A percentile compares a stretch with the other conserved stretches of the same genome.
phyloP scores from a whole-genome alignment of 2,888 invertebrate genomes.

The Cosmia trapezina region DNA sequence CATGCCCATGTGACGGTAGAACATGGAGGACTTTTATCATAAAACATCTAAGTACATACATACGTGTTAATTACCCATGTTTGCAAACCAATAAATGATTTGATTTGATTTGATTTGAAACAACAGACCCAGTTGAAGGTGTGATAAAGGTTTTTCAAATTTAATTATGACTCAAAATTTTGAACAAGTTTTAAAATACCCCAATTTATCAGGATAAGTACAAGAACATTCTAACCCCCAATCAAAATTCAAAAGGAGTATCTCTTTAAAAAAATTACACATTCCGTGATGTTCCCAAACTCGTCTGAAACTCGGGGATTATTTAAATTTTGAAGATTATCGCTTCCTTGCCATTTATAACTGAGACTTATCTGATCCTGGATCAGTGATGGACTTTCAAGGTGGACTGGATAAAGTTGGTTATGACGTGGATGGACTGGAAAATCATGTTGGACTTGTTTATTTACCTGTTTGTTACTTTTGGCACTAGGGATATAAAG shows the following conservation, averaged over 20 bases:
- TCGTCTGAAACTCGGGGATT: constrained; percentile 61
- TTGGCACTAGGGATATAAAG: neutral
- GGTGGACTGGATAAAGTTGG: constrained; percentile 54
- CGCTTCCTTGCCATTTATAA: constrained; percentile 64
- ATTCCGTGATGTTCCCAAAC: constrained; percentile 59
- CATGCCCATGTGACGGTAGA: too few species aligned
- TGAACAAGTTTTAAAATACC: neutral
- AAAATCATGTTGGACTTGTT: constrained; percentile 18
- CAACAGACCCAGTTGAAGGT: neutral
- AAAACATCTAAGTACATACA: too few species aligned
- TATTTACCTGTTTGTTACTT: neutral
- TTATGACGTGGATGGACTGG: constrained; percentile 37
- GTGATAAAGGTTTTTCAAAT: neutral
- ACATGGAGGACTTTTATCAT: too few species aligned
- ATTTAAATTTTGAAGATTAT: constrained; percentile 67
- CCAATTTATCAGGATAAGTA: constrained; percentile 35
- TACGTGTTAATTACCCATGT: too few species aligned
- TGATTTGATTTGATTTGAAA: too few species aligned
- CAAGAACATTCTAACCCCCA: constrained; percentile 30
- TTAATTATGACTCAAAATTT: too few species aligned
- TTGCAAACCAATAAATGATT: too few species aligned
- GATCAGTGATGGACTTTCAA: constrained; percentile 63
- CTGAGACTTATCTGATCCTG: constrained; percentile 62
- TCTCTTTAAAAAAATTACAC: constrained; percentile 64
- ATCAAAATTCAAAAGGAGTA: constrained; percentile 66